Base-by-base conservation (phyloP, 2,888 invertebrate species). In the Brenthis ino region DNA sequence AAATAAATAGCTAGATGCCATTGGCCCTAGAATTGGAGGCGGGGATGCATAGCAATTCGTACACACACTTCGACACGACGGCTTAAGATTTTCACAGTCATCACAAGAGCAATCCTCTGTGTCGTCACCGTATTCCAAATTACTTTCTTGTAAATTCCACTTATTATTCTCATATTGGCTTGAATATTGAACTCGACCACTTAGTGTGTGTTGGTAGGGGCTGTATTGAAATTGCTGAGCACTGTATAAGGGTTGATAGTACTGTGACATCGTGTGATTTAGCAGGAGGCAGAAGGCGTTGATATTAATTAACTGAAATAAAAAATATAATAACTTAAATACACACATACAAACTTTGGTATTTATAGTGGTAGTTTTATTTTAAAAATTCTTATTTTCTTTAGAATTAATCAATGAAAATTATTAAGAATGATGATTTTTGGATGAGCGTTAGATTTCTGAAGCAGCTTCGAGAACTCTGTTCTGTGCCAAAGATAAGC, bases 81-180 rank as follows among this genome's bases (percentile, higher is more conserved):
- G 70, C 53, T 72, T 72, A 1, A 73, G 66, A 56, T 74, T 64
- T 13, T 53, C 53, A 33, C 78, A 79, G 33, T 65, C 71, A 37
- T 69, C 64, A 53, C 77, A 79, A 0, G 65, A 66, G 55, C 78
- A 79, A 54, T 83, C 83, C 13, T 81, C 77, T 2, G 12, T 11
- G n/a, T 76, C 77, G 2, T 77, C 77, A 3, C 64, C 64, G 55
- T 77, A 74, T 13, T 77, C 76, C 16, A 76, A 68, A 33, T 73
- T 33, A 50, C 57, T 58, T 61, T 67, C 63, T 24, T 61, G 60
- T 24, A 65, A 51, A 3, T 57, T 67, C 64, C 64, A 68, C 43
- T 67, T 64, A 8, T 63, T 69, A 24, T 61, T 68, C 24, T 70
- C 54, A 20, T 63, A n/a, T 63, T 67, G 70, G 24, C 63, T 50